Evolutionary conservation across 2,888 invertebrate genomes (phyloP).

Genomic region (Lochmaea capreae): DNA sequence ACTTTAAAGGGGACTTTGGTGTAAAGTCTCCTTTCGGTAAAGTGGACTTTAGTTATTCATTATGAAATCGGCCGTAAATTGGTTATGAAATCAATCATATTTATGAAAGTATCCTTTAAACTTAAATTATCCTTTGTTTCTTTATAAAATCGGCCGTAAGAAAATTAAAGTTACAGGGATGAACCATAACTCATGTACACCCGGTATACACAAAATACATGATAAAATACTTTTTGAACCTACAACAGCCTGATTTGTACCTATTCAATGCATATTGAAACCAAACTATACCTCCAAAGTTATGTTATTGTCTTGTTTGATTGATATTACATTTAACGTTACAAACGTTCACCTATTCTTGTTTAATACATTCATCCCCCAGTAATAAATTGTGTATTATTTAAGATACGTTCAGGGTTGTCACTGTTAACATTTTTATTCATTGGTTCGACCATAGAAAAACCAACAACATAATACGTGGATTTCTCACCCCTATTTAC

Average conservation of each 20-base stretch:
- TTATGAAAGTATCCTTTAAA: too few species aligned
- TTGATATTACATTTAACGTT: slow-evolving; percentile 5
- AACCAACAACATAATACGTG: slow-evolving; percentile 44
- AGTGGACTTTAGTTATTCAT: too few species aligned
- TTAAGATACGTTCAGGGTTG: slow-evolving; percentile 32
- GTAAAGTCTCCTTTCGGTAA: too few species aligned
- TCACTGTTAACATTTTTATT: slow-evolving; percentile 41
- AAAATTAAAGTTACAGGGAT: too few species aligned
- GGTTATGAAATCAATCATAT: too few species aligned
- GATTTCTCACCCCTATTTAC: slow-evolving; percentile 49
- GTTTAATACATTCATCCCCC: slow-evolving; percentile 27
- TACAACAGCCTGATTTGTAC: neutral
- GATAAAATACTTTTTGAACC: too few species aligned
- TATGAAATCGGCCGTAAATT: too few species aligned
- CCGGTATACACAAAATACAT: too few species aligned
- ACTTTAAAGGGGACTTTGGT: too few species aligned
- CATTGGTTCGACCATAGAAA: slow-evolving; percentile 47
- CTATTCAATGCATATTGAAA: neutral
- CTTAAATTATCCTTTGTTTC: too few species aligned
- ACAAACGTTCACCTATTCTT: slow-evolving; percentile 23
- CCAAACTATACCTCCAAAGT: slow-evolving; percentile 7
- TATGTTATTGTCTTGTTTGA: slow-evolving; percentile 4
- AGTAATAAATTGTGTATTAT: slow-evolving; percentile 33
- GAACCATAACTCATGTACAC: too few species aligned
- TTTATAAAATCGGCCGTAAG: too few species aligned